A percentile compares a stretch with the other conserved stretches of the same genome.
phyloP scores from a whole-genome alignment of 2,888 invertebrate species.

The Drosophila kambysellisi region DNA sequence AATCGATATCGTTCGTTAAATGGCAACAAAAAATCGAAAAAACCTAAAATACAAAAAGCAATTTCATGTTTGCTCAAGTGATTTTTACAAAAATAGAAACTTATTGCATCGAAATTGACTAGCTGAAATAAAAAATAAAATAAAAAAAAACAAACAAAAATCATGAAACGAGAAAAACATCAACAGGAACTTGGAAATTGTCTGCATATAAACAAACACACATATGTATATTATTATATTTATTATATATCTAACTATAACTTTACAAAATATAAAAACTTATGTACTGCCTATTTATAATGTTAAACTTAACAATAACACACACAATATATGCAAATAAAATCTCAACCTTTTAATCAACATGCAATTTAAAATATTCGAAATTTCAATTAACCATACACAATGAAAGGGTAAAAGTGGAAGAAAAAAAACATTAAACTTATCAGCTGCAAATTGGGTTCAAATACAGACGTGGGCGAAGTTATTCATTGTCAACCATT shows the following conservation, averaged over 20 bases:
- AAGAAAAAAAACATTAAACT: not conserved
- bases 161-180: constrained; percentile 1
- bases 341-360: constrained; percentile 70
- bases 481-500: constrained; percentile 42
- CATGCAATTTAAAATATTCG: constrained; percentile 22
- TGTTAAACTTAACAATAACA: constrained; percentile 58
- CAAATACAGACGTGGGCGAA: constrained; percentile 31
- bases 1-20: constrained; percentile 14
- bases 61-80: constrained; percentile 38
- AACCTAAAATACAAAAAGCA: constrained; percentile 6
- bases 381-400: constrained; percentile 56
- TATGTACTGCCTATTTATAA: constrained; percentile 61
- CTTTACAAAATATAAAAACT: constrained; percentile 47
- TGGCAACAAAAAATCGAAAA: constrained; percentile 12
- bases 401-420: constrained; percentile 19
- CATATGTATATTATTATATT: constrained; percentile 59
- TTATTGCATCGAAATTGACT: constrained; percentile 20
- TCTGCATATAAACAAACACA: constrained; percentile 22
- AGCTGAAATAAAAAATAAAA: constrained; percentile 10
- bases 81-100: constrained; percentile 54
- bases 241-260: constrained; percentile 57
- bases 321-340: constrained; percentile 65
- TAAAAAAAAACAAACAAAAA: not conserved
- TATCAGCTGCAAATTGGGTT: constrained; percentile 21
- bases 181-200: constrained; percentile 21